A percentile compares a stretch with the other conserved stretches of the same genome.
Evolutionary conservation across 2,113 vertebrate species (phyloP).

Genomic region (Antigone vipio): DNA sequence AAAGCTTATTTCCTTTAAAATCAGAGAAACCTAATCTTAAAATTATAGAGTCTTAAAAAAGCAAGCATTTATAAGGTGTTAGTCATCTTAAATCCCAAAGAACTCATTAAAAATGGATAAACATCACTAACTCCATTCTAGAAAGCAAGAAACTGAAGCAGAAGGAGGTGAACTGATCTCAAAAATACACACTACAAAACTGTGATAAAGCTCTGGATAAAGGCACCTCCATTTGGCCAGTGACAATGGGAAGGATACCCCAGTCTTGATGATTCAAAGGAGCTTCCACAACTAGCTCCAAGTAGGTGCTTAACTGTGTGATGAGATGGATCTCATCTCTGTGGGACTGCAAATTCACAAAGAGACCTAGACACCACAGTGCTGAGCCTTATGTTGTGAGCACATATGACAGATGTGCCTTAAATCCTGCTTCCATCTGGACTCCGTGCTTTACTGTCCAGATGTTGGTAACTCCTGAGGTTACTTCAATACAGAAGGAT

Average conservation of each 20-base stretch:
- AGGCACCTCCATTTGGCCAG: neutral
- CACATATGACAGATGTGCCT: neutral
- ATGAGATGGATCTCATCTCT: neutral
- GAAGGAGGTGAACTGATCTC: neutral
- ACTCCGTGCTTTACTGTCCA: neutral
- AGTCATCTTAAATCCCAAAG: neutral
- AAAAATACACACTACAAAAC: neutral
- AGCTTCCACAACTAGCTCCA: neutral
- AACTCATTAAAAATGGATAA: neutral
- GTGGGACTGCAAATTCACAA: neutral
- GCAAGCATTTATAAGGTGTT: neutral
- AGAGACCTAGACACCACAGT: accelerated
- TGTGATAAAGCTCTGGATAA: neutral
- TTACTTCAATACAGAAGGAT: neutral
- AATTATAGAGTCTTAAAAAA: neutral
- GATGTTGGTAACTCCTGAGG: neutral
- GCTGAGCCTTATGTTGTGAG: neutral
- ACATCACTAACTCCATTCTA: neutral
- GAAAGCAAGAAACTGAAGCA: neutral
- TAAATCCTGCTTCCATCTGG: neutral
- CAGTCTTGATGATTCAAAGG: neutral
- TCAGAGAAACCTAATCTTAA: neutral
- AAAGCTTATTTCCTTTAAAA: constrained; percentile 10
- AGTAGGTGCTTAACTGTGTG: neutral
- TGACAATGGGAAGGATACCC: neutral